A percentile compares a stretch with the other conserved stretches of the same genome.
Evolutionary conservation across 2,888 invertebrate genomes (phyloP).

Genomic region (Eumerus sabulonum): DNA sequence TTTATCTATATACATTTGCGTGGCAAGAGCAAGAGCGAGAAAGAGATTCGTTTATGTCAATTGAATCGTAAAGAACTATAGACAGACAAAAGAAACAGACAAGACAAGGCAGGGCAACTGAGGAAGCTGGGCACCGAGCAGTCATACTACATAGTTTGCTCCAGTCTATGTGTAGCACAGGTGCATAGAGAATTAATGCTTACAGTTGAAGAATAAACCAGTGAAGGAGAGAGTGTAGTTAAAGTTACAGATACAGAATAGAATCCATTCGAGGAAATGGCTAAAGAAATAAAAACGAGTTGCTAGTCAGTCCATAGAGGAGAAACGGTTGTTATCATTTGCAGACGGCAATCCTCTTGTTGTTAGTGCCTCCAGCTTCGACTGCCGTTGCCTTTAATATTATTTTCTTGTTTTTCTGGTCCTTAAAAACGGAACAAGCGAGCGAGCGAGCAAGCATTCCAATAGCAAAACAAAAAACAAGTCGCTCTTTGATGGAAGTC

Average conservation of each 20-base stretch:
- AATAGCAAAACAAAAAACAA: conserved; percentile 5
- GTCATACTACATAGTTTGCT: conserved; percentile 16
- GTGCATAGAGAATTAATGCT: conserved; percentile 62
- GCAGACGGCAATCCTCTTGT: conserved; percentile 39
- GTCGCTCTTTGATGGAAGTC: conserved; percentile 22
- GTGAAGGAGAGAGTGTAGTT: not conserved
- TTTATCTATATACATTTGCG: not conserved
- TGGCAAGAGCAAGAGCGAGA: conserved; percentile 1
- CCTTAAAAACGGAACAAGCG: conserved; percentile 43
- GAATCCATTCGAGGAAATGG: conserved; percentile 8
- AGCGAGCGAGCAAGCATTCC: conserved; percentile 11
- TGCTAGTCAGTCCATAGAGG: conserved; percentile 35
- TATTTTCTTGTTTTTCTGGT: conserved; percentile 40
- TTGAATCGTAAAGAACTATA: conserved; percentile 56
- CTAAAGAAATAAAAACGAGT: conserved; percentile 3
- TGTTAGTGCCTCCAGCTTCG: conserved; percentile 28
- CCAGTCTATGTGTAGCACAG: conserved; percentile 46
- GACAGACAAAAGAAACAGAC: conserved; percentile 42
- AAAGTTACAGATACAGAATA: conserved; percentile 19
- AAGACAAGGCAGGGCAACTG: conserved; percentile 4
- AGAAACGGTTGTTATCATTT: conserved; percentile 56
- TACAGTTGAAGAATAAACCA: conserved; percentile 35
- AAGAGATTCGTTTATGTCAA: conserved; percentile 56
- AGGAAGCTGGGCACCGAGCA: too few relatives aligned
- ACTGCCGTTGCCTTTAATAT: conserved; percentile 8